Evolutionary conservation across 2,113 vertebrate genomes (phyloP).

Genomic region (Corythoichthys haematopterus): DNA sequence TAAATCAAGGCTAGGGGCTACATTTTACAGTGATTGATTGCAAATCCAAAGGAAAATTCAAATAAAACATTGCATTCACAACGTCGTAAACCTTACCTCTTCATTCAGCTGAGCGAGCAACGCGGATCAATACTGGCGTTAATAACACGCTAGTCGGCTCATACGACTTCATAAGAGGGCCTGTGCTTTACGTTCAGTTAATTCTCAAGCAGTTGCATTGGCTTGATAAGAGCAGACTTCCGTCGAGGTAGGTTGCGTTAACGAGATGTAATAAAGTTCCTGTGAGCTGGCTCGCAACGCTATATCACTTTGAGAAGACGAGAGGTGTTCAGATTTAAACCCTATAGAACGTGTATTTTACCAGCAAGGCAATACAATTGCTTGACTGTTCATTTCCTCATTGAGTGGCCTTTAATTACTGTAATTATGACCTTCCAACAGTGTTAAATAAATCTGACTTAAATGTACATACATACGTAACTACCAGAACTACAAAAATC

Average conservation of each 20-base stretch:
- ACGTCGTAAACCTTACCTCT: background rate
- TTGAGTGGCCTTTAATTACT: too few species aligned
- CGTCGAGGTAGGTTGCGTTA: constrained; percentile 31
- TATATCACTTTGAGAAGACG: too few species aligned
- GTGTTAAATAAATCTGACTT: too few species aligned
- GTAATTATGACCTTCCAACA: too few species aligned
- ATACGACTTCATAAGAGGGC: background rate
- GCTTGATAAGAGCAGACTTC: background rate
- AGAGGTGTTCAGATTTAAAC: too few species aligned
- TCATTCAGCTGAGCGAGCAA: background rate
- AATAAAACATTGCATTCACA: background rate
- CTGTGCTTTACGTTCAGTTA: background rate
- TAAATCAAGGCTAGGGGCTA: too few species aligned
- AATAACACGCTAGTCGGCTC: background rate
- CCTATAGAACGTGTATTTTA: too few species aligned
- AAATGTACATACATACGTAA: too few species aligned
- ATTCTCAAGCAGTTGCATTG: background rate
- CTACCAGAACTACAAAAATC: too few species aligned
- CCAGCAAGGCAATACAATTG: too few species aligned
- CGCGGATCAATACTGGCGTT: background rate
- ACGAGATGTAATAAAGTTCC: constrained; percentile 45
- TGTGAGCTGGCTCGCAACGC: too few species aligned
- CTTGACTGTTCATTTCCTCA: too few species aligned
- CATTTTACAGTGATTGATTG: background rate
- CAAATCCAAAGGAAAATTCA: background rate